Base-by-base conservation (phyloP, 2,113 vertebrate species). In the Camelus bactrianus region DNA sequence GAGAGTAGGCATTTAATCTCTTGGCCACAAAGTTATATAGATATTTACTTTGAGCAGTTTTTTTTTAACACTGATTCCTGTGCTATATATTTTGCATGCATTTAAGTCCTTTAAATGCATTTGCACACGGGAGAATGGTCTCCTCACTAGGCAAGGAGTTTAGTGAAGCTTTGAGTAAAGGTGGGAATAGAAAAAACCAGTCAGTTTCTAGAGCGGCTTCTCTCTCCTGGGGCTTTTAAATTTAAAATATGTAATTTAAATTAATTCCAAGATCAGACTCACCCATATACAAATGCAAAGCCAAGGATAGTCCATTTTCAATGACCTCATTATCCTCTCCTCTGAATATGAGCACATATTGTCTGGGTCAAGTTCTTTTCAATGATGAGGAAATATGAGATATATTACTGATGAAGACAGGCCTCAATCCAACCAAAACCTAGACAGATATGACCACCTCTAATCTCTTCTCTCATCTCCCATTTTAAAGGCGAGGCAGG, bases 221-320 rank as follows among this genome's bases (percentile, higher is more conserved):
- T 46, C 30, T 94, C 46, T 77, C n/a, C 35, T 28, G 42, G 75
- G 50, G 35, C 67, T 52, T 80, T 56, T 38, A 80, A 56, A n/a
- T 35, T 56, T 56, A 56, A 80, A 26, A 60, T 17, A 69, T 70
- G 60, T 67, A 58, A 82, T 48, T 54, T 54, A 89, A 89, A 93
- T 93, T 72, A 84, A 91, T 64, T 91, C 77, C 28, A 77, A 92
- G 48, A 28, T 30, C 65, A 93, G 48, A 81, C 54, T 64, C 42
- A 56, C 32, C 28, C 62, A 73, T 42, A 58, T 12, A 67, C 28
- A 91, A 84, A 69, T 28, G 9, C 35, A 90, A 83, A 89, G 50
- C 28, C 83, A 79, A 85, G 42, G 62, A 65, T 1, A 75, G 35
- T 24, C 54, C 30, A 24, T 56, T 70, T 70, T n/a, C 46, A 76